phyloP scores from a whole-genome alignment of 2,888 invertebrate species.

The Catocala nupta region DNA sequence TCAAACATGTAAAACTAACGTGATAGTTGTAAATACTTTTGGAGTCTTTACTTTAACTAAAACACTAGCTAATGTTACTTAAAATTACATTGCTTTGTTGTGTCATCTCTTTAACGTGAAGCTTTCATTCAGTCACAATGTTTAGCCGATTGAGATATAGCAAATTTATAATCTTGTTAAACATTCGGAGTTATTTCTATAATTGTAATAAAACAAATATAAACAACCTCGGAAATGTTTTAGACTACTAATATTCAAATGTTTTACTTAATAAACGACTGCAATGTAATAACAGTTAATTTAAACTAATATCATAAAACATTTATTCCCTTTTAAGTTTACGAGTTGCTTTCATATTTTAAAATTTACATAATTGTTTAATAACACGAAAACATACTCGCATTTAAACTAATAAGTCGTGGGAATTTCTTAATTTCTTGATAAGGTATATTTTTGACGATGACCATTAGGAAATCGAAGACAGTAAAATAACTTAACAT shows the following conservation, averaged over 20 bases:
- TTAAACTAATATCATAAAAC: slow-evolving; percentile 29
- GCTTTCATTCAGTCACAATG: too few species aligned
- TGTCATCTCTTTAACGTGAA: too few species aligned
- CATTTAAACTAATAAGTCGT: slow-evolving; percentile 25
- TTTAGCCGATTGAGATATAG: too few species aligned
- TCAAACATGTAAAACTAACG: too few species aligned
- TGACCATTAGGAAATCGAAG: slow-evolving; percentile 3
- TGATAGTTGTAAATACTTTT: too few species aligned
- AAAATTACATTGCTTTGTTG: too few species aligned
- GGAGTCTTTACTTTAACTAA: too few species aligned
- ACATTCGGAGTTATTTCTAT: too few species aligned
- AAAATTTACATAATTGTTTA: slow-evolving; percentile 17
- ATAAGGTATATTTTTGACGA: slow-evolving; percentile 15
- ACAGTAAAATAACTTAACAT: slow-evolving; percentile 2
- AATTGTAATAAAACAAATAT: too few species aligned
- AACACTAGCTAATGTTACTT: too few species aligned
- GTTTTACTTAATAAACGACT: slow-evolving; percentile 8
- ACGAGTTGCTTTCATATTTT: slow-evolving; percentile 15
- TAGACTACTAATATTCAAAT: slow-evolving; percentile 8
- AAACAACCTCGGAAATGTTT: background rate
- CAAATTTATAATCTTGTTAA: too few species aligned
- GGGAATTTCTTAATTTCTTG: slow-evolving; percentile 34
- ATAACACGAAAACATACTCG: slow-evolving; percentile 12
- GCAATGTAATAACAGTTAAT: slow-evolving; percentile 9
- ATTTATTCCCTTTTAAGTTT: slow-evolving; percentile 28